Evolutionary conservation across 2,797 vertebrate genomes (phyloP).

Genomic region (Synaphobranchus kaupii): DNA sequence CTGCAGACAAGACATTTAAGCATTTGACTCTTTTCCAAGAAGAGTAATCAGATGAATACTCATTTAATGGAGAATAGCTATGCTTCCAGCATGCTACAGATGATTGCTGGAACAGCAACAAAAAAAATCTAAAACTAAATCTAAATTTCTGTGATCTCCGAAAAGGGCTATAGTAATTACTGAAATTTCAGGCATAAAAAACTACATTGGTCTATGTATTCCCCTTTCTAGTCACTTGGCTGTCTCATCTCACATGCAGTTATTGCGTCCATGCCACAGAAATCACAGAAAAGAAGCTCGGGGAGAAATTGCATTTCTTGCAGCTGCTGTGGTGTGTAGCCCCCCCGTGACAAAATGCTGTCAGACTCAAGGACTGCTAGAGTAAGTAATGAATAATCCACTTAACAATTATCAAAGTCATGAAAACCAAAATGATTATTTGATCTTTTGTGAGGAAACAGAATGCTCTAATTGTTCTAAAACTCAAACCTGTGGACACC

Average conservation of each 20-base stretch:
- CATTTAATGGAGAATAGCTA: background rate
- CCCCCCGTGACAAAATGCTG: background rate
- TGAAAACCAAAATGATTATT: background rate
- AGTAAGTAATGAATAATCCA: background rate
- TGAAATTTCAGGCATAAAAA: background rate
- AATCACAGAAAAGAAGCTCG: too few relatives aligned
- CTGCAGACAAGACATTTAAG: background rate
- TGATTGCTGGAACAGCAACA: background rate
- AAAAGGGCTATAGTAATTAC: background rate
- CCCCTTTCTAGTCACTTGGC: background rate
- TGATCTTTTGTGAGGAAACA: background rate
- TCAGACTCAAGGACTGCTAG: background rate
- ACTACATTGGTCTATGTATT: background rate
- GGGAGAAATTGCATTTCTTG: background rate
- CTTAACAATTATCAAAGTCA: background rate
- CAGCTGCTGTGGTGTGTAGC: too few relatives aligned
- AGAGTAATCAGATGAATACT: background rate
- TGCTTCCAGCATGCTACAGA: background rate
- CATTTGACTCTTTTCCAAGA: background rate
- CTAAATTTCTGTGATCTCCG: background rate
- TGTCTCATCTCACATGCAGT: background rate
- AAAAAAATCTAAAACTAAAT: background rate
- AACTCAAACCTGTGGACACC: too few relatives aligned
- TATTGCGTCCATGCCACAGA: background rate
- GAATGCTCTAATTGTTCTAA: background rate